Percentiles rank a stretch among this genome's conserved stretches.
These are phyloP conservation scores for Drosophila gunungcola DNA, from an alignment of 1,140 invertebrate species.

Conservation along the genomic window DNA sequence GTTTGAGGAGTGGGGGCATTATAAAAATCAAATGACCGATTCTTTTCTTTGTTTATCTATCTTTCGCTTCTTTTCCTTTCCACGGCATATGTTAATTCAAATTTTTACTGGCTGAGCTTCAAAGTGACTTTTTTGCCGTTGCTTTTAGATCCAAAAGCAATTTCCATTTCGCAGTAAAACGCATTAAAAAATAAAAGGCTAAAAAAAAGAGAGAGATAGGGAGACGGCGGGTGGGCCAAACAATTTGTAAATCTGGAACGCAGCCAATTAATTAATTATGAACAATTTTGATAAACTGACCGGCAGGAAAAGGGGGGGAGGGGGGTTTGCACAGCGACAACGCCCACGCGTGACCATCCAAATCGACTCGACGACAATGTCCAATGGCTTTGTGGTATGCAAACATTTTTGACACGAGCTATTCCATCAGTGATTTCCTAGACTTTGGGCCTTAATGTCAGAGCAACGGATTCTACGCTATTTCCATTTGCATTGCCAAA, in stretches of 20 bases:
- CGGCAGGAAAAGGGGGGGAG: constrained; percentile 17
- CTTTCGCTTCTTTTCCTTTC: constrained; percentile 22
- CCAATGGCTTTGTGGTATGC: constrained; percentile 53
- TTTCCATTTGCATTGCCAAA: constrained; percentile 66
- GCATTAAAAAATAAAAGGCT: constrained; percentile 43
- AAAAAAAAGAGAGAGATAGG: constrained; percentile 17
- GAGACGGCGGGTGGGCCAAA: constrained; percentile 42
- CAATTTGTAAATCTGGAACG: constrained; percentile 82
- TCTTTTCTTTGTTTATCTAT: constrained; percentile 28
- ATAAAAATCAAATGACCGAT: constrained; percentile 61
- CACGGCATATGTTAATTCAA: constrained; percentile 70
- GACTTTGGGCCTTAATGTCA: constrained; percentile 58
- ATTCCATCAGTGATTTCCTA: constrained; percentile 32
- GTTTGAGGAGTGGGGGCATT: constrained; percentile 42
- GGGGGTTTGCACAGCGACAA: constrained; percentile 4
- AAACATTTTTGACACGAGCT: constrained; percentile 64
- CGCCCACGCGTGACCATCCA: constrained; percentile 64
- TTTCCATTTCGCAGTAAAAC: constrained; percentile 78
- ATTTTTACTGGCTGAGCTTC: constrained; percentile 38
- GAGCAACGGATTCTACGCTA: constrained; percentile 62
- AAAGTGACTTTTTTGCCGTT: constrained; percentile 39
- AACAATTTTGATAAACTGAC: constrained; percentile 81
- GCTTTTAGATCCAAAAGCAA: constrained; percentile 68
- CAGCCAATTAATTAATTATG: constrained; percentile 83
- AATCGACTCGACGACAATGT: constrained; percentile 34